These are phyloP conservation scores for Corbicula japonica DNA, from an alignment of 2,888 invertebrate genomes.

Conservation along the genomic window DNA sequence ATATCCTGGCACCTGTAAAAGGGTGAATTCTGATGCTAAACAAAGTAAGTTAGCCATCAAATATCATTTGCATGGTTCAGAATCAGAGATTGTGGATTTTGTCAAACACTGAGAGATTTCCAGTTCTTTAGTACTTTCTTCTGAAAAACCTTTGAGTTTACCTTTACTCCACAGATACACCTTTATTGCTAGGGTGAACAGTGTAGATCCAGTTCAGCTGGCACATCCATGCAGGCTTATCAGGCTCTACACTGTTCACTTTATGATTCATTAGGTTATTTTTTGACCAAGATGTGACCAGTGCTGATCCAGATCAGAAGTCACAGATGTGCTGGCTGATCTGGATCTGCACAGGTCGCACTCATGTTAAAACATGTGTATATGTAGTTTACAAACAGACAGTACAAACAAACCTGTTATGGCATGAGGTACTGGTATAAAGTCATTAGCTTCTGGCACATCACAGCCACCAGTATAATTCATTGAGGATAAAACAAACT, in stretches of 20 bases:
- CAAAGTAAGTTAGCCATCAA: too few species aligned
- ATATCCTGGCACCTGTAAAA: too few species aligned
- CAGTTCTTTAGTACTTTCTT: too few species aligned
- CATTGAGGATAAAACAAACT: conserved; percentile 51
- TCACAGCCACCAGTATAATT: background rate
- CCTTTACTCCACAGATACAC: background rate
- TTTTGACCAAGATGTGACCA: background rate
- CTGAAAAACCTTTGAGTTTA: too few species aligned
- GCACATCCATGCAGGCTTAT: background rate
- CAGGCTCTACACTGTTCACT: background rate
- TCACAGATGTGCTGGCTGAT: background rate
- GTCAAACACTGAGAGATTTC: too few species aligned
- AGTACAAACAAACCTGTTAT: background rate
- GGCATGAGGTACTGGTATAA: background rate
- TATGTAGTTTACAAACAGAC: background rate
- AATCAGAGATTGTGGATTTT: too few species aligned
- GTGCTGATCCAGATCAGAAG: background rate
- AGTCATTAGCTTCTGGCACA: background rate
- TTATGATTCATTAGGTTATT: background rate
- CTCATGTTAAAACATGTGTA: background rate
- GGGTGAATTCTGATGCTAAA: too few species aligned
- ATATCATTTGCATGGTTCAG: too few species aligned
- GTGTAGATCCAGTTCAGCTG: background rate
- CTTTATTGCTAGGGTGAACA: background rate
- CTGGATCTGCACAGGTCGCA: background rate